These are phyloP conservation scores for Sceliomorpha sp. DNA, from an alignment of 2,888 invertebrate species.

Conservation along the genomic window DNA sequence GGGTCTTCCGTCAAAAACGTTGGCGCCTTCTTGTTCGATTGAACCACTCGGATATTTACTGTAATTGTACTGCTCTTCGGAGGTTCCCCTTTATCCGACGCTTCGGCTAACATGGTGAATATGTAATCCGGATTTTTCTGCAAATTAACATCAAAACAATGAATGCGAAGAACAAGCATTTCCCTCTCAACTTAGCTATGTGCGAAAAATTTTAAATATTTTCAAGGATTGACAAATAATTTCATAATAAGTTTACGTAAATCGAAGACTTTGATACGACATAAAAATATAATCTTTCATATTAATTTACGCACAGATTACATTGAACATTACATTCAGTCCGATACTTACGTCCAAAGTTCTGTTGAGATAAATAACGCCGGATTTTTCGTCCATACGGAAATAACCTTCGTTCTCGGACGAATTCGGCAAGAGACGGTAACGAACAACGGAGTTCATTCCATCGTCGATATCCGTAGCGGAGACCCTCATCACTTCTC, in stretches of 20 bases:
- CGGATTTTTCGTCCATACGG: constrained; percentile 89
- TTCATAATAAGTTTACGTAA: too few relatives aligned
- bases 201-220: too few relatives aligned
- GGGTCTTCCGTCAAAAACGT: constrained; percentile 85
- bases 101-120: constrained; percentile 87
- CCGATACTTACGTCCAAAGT: constrained; percentile 84
- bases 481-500: constrained; percentile 93
- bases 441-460: constrained; percentile 92
- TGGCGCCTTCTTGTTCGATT: constrained; percentile 92
- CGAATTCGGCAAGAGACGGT: constrained; percentile 81
- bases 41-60: constrained; percentile 91
- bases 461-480: constrained; percentile 96
- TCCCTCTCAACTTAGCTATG: too few relatives aligned
- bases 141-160: constrained; percentile 54
- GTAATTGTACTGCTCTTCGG: constrained; percentile 87
- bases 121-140: constrained; percentile 85
- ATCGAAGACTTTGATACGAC: too few relatives aligned
- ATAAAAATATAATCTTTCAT: too few relatives aligned
- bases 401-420: constrained; percentile 86
- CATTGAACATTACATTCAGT: too few relatives aligned
- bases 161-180: neutral
- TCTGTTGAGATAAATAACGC: constrained; percentile 89
- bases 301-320: too few relatives aligned
- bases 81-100: constrained; percentile 87
- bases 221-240: too few relatives aligned